Percentiles rank a stretch among this genome's conserved stretches.
Conservation (phyloP, 2,888 invertebrate genomes). For the Mycalesis mineus region DNA sequence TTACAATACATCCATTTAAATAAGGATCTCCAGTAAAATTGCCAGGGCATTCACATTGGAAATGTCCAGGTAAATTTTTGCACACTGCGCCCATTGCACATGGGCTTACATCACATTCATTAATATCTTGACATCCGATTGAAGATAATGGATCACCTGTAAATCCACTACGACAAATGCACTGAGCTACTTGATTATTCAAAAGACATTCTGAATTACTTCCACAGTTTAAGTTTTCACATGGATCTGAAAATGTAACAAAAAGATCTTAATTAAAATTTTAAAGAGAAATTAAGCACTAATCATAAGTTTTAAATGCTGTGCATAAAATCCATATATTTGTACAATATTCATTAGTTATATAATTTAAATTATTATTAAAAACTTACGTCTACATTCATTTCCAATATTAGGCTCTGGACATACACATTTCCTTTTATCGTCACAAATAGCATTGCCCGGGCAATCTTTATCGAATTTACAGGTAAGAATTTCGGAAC, state of each 20-base stretch:
- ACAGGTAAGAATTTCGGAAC: conserved; percentile 90
- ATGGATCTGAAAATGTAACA: conserved; percentile 84
- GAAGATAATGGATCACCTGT: conserved; percentile 82
- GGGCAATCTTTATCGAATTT: conserved; percentile 87
- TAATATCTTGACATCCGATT: conserved; percentile 90
- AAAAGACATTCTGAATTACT: conserved; percentile 94
- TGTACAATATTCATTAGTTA: too few relatives aligned
- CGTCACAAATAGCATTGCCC: conserved; percentile 91
- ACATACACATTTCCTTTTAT: conserved; percentile 87
- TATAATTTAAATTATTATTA: conserved; percentile 7
- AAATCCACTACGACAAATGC: conserved; percentile 89
- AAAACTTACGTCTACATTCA: conserved; percentile 90
- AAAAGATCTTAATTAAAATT: background rate
- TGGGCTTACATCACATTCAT: conserved; percentile 89
- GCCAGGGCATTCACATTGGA: conserved; percentile 91
- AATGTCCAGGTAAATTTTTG: conserved; percentile 91
- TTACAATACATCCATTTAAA: conserved; percentile 84
- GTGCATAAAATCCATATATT: too few relatives aligned
- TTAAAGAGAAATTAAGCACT: too few relatives aligned
- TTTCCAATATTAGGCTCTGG: conserved; percentile 95
- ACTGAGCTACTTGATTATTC: conserved; percentile 88
- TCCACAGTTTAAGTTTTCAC: conserved; percentile 90
- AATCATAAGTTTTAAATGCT: too few relatives aligned
- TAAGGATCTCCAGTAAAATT: conserved; percentile 90
- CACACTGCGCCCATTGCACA: conserved; percentile 92